Percentiles rank a stretch among this genome's conserved stretches.
phyloP scores from a whole-genome alignment of 2,888 invertebrate species.

The Dicyrtoma fusca region DNA sequence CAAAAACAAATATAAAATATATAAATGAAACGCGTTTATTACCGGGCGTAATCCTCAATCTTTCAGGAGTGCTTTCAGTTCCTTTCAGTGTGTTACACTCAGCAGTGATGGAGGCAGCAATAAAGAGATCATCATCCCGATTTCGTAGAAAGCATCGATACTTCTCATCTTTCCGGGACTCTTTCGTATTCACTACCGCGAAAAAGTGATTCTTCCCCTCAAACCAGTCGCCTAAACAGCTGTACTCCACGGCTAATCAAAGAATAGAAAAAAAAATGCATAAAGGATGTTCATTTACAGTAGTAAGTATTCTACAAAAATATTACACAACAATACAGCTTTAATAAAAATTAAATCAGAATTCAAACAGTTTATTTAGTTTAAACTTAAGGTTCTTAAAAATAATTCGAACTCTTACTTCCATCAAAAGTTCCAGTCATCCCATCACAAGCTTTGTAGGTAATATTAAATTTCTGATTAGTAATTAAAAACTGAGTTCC shows the following conservation, averaged over 20 bases:
- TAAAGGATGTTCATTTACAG: too few species aligned
- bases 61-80: constrained; percentile 89
- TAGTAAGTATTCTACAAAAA: too few species aligned
- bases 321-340: too few species aligned
- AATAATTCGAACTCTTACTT: constrained; percentile 63
- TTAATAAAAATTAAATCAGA: too few species aligned
- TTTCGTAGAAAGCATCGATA: constrained; percentile 93
- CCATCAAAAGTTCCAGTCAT: constrained; percentile 90
- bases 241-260: constrained; percentile 77
- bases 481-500: constrained; percentile 94
- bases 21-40: constrained; percentile 56
- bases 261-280: not conserved
- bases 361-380: too few species aligned
- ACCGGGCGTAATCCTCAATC: constrained; percentile 82
- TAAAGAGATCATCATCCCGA: constrained; percentile 88
- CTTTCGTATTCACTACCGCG: constrained; percentile 95
- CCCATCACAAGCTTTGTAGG: constrained; percentile 85
- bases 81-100: constrained; percentile 91
- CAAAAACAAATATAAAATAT: not conserved
- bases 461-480: constrained; percentile 95
- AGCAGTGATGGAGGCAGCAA: constrained; percentile 90
- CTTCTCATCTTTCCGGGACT: constrained; percentile 91
- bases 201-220: constrained; percentile 95
- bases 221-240: constrained; percentile 94
- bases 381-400: too few species aligned